Percentiles rank a stretch among this genome's conserved stretches.
Conservation (phyloP, 2,113 vertebrate species). For the Lepus europaeus region DNA sequence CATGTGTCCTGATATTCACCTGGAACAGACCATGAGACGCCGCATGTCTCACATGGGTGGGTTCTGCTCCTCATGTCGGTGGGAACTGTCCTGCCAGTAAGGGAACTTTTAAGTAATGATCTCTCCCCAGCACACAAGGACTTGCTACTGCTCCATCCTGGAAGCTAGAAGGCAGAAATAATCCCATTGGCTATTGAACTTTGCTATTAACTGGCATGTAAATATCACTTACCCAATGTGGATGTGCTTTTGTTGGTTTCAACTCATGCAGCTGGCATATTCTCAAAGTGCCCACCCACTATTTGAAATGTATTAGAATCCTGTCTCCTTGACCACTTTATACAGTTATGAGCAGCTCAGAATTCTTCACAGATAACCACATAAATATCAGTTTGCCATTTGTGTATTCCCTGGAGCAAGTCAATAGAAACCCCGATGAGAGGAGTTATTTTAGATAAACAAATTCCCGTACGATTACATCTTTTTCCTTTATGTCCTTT, state of each 20-base stretch:
- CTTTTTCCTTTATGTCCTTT: neutral
- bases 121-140: neutral
- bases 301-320: neutral
- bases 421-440: neutral
- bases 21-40: neutral
- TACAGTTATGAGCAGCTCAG: neutral
- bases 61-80: neutral
- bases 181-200: conserved; percentile 30
- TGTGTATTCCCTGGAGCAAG: neutral
- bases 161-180: neutral
- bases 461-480: neutral
- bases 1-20: neutral
- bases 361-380: conserved; percentile 13
- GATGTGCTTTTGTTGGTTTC: neutral
- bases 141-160: neutral
- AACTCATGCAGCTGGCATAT: neutral
- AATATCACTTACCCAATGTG: neutral
- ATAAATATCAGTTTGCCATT: neutral
- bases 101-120: neutral
- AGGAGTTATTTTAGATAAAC: conserved; percentile 38
- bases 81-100: neutral
- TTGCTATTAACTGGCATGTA: neutral
- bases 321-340: neutral
- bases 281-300: neutral
- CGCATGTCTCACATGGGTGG: neutral